Base-by-base conservation (phyloP, 2,113 vertebrate genomes). In the human region DNA sequence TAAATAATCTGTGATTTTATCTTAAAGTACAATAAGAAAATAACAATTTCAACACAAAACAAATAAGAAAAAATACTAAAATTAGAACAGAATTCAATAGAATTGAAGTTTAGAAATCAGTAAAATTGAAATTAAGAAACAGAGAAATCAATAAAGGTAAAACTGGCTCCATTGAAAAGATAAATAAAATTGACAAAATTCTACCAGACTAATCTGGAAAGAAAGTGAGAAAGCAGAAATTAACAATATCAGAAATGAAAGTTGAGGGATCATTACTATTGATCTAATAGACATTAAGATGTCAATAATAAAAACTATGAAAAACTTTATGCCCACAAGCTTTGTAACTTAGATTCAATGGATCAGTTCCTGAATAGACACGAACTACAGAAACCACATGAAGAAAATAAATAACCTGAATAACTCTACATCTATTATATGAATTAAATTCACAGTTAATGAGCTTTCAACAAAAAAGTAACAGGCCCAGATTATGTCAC, bases 391-490 rank as follows among this genome's bases (percentile, higher is more conserved):
- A 76, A 76, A 45, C 14, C 50, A 81, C 23, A 50, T 0, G 83
- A 50, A 27, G 4, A 68, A 96, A 92, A 79, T 20, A 64, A 79
- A 72, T 55, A 75, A 66, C 23, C 7, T 27, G 2, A 8, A 59
- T n/a, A 79, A 81, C 0, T 0, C 27, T 55, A 0, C 30, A 48
- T n/a, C 8, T 75, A 91, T 40, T 73, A 93, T 64, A 61, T 66
- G 59, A 81, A 59, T 88, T 64, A 89, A 73, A 20, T 43, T 43
- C 17, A 32, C 61, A 92, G 35, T 75, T 57, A 95, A 85, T 50
- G 10, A 55, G 0, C 0, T 30, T 64, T 12, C 11, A 50, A 40
- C 7, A 75, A 38, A 32, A 76, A 72, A 22, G 2, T 20, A 50
- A 50, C 4, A 88, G 14, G 8, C 1, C 5, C 20, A n/a, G 10